Evolutionary conservation across 2,113 vertebrate genomes (phyloP), one percentile per base, ranked within the genome.

Genomic region (Phaethornis superciliosus): DNA sequence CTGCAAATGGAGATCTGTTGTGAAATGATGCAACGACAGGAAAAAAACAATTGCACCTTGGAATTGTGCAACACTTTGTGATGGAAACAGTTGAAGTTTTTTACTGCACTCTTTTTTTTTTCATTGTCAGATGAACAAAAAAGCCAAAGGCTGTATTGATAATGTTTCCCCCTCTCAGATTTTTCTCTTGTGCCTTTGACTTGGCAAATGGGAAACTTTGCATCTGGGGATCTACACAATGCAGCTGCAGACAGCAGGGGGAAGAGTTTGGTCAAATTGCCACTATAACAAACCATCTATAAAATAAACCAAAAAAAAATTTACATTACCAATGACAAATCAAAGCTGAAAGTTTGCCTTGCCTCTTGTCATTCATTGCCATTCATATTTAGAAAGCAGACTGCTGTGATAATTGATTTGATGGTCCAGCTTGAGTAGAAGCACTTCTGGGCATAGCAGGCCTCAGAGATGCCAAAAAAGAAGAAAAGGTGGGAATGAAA

Each of bases 401-500:
- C 98, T 98, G 97, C 98, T 98, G 98, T 98, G 98, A 98, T 99
- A 99, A 99, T 99, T 99, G 99, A 99, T 99, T 98, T 99, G 99
- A 99, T 99, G 98, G 99, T 99, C 99, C 98, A 96, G 98, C 98
- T 98, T 99, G 98, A 99, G 98, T 98, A 98, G 98, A 99, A 99
- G 99, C 99, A 99, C 99, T 99, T 99, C 98, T 99, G 99, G 99
- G 99, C 98, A 99, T 99, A 99, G 98, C 98, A 98, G 98, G 98
- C 98, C 98, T 99, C 98, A 97, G 98, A 99, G 98, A 99, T 99
- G 98, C 98, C 98, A 98, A 98, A 98, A 98, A 98, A 98, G 98
- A 98, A 99, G 98, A 99, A 99, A 99, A 99, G 99, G 99, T 99
- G 99, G 98, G 98, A 99, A 99, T 98, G 98, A 99, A 99, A 99